Evolutionary conservation across 1,140 invertebrate genomes (phyloP).

Genomic region (Anthonomus grandis): DNA sequence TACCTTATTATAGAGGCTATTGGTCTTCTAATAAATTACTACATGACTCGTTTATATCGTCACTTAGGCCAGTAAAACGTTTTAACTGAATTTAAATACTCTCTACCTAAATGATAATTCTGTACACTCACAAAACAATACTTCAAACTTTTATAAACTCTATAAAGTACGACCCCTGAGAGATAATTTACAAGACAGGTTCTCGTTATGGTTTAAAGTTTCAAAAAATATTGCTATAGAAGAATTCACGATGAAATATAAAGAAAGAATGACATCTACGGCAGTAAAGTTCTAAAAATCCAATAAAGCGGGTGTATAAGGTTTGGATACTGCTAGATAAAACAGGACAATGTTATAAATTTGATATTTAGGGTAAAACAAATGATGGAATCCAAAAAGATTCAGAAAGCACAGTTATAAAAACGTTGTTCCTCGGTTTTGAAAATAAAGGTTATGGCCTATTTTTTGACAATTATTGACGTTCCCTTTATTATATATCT

Average conservation of each 20-base stretch:
- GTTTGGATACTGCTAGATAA: conserved; percentile 37
- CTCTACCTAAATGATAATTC: conserved; percentile 21
- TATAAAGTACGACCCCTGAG: conserved; percentile 24
- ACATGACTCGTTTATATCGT: conserved; percentile 15
- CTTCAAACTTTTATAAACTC: conserved; percentile 35
- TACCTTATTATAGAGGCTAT: conserved; percentile 22
- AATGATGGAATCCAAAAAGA: conserved; percentile 29
- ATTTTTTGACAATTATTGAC: conserved; percentile 51
- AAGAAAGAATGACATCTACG: conserved; percentile 33
- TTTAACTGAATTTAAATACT: conserved; percentile 12
- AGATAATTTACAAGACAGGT: neutral
- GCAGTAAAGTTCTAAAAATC: conserved; percentile 42
- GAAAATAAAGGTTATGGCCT: conserved; percentile 35
- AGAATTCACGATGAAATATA: conserved; percentile 43
- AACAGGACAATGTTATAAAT: conserved; percentile 46
- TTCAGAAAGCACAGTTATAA: conserved; percentile 41
- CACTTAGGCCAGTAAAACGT: conserved; percentile 4
- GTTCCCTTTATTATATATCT: too few species aligned
- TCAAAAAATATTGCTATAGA: conserved; percentile 5
- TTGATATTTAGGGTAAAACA: conserved; percentile 47
- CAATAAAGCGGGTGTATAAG: too few species aligned
- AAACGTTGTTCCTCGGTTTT: conserved; percentile 28
- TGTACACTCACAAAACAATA: neutral
- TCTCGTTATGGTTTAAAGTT: neutral
- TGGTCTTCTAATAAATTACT: conserved; percentile 13